Evolutionary conservation across 2,113 vertebrate species (phyloP).

Genomic region (Cyanoderma ruficeps): DNA sequence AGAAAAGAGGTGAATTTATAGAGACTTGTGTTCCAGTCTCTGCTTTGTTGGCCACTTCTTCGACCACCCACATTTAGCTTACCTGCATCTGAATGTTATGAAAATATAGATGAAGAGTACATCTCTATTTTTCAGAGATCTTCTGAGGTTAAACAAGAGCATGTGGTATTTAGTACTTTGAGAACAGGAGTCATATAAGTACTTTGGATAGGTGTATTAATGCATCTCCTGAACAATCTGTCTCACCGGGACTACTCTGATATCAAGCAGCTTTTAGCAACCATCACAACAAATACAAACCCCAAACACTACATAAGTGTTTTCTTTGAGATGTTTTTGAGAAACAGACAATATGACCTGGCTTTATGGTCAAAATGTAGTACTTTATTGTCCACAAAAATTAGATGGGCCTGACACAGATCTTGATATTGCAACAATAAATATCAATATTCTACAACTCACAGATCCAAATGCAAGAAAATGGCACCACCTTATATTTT

Average conservation of each 20-base stretch:
- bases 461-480: neutral
- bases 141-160: neutral
- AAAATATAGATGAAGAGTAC: neutral
- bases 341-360: rapidly evolving
- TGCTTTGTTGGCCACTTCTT: neutral
- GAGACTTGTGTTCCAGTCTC: neutral
- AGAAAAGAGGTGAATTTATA: neutral
- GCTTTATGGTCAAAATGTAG: neutral
- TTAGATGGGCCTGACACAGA: neutral
- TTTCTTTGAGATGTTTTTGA: neutral
- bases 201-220: neutral
- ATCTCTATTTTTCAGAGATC: neutral
- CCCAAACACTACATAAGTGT: neutral
- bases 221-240: neutral
- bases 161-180: neutral
- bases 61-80: neutral
- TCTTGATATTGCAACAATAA: neutral
- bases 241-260: neutral
- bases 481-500: neutral
- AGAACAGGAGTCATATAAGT: neutral
- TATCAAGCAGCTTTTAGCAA: neutral
- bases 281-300: neutral
- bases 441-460: neutral
- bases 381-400: neutral
- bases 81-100: neutral